Conservation (phyloP, 2,888 invertebrate species). For the Cerastis leucographa region DNA sequence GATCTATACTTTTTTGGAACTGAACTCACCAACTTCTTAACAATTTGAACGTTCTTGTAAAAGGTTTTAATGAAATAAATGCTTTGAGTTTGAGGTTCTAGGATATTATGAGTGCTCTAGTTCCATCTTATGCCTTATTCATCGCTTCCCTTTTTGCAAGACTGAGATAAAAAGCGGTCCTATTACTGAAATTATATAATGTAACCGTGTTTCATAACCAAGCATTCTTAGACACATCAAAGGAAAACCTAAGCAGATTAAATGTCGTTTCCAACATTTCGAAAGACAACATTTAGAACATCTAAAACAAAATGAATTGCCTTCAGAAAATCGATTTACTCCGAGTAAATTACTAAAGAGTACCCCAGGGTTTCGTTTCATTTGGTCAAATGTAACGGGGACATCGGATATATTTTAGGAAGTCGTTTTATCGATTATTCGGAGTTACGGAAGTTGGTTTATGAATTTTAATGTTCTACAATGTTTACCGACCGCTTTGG, state of each 20-base stretch:
- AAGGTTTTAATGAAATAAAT: neutral
- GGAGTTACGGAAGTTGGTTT: constrained; percentile 38
- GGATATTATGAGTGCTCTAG: neutral
- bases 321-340: constrained; percentile 31
- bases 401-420: constrained; percentile 32
- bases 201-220: too few relatives aligned
- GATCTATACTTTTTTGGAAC: neutral
- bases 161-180: too few relatives aligned
- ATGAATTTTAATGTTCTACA: constrained; percentile 42
- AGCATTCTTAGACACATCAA: neutral
- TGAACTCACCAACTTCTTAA: neutral
- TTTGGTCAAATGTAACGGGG: constrained; percentile 11
- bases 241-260: neutral
- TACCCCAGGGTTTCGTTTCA: constrained; percentile 6
- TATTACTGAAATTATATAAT: neutral
- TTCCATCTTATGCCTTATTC: neutral
- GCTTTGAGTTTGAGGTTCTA: neutral
- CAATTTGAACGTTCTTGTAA: neutral
- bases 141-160: neutral
- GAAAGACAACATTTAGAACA: neutral
- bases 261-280: neutral
- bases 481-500: constrained; percentile 10
- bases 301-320: constrained; percentile 24
- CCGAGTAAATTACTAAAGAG: constrained; percentile 16
- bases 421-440: constrained; percentile 38